A percentile compares a stretch with the other conserved stretches of the same genome.
Conservation (phyloP, 2,888 invertebrate genomes). For the Villa cingulata region DNA sequence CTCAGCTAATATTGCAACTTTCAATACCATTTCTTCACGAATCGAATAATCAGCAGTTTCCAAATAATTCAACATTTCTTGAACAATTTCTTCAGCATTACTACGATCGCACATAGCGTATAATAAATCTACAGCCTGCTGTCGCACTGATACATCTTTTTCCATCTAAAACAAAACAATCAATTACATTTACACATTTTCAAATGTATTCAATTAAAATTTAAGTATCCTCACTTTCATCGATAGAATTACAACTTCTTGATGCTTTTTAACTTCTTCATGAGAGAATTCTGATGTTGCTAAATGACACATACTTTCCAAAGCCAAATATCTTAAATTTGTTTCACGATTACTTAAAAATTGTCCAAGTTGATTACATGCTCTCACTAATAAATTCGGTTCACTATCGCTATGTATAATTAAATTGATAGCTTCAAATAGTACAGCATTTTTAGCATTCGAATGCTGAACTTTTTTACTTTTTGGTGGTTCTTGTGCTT, state of each 20-base stretch:
- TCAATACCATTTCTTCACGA: constrained; percentile 98
- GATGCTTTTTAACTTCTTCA: constrained; percentile 99
- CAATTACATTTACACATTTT: neutral
- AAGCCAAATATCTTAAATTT: constrained; percentile 90
- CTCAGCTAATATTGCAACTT: constrained; percentile 97
- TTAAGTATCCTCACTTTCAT: constrained; percentile 58
- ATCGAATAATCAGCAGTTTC: constrained; percentile 99
- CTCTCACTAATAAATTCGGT: constrained; percentile 89
- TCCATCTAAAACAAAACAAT: constrained; percentile 53
- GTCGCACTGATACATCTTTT: constrained; percentile 94
- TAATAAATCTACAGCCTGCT: constrained; percentile 92
- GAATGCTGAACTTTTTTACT: constrained; percentile 99
- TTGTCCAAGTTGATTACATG: constrained; percentile 97
- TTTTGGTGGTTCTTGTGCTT: constrained; percentile 98
- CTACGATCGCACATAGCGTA: constrained; percentile 99
- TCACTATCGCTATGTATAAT: constrained; percentile 99
- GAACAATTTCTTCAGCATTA: constrained; percentile 98
- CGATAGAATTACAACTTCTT: constrained; percentile 96
- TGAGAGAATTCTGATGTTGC: constrained; percentile 99
- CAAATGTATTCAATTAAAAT: neutral
- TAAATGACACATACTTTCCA: constrained; percentile 98
- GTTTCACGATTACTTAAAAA: constrained; percentile 96
- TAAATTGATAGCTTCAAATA: constrained; percentile 98
- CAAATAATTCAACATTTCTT: constrained; percentile 97
- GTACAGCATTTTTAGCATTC: constrained; percentile 98